phyloP scores from a whole-genome alignment of 1,140 invertebrate genomes.

The Thaumatotibia leucotreta region DNA sequence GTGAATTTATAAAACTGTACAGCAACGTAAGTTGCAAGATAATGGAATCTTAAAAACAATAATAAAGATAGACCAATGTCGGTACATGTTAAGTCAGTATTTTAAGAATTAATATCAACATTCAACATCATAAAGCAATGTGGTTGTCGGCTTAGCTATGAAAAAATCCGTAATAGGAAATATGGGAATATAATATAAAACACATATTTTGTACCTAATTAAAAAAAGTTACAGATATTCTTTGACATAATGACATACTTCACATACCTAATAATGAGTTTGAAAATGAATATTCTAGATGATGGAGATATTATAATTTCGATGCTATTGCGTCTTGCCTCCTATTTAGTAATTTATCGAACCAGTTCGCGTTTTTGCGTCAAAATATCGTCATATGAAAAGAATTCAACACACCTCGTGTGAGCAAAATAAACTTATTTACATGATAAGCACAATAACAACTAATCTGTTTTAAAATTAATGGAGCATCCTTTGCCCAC shows the following conservation, averaged over 20 bases:
- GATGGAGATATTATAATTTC: not conserved
- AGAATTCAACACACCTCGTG: slow-evolving; percentile 16
- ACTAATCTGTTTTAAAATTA: slow-evolving; percentile 2
- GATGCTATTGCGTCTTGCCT: not conserved
- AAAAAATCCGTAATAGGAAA: too few species aligned
- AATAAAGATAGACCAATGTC: too few species aligned
- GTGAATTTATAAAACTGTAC: not conserved
- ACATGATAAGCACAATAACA: not conserved
- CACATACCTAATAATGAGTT: too few species aligned
- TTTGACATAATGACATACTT: too few species aligned
- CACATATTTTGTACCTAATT: too few species aligned
- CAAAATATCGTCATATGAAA: slow-evolving; percentile 24
- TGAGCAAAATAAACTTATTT: not conserved
- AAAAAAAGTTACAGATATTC: too few species aligned
- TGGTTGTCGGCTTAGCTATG: too few species aligned
- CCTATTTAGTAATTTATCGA: slow-evolving; percentile 1
- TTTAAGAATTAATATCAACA: too few species aligned
- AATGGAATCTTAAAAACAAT: too few species aligned
- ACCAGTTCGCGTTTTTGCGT: slow-evolving; percentile 18
- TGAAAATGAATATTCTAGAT: not conserved
- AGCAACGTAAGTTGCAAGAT: not conserved
- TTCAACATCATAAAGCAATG: too few species aligned
- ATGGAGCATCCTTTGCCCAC: slow-evolving; percentile 12
- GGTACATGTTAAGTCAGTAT: too few species aligned
- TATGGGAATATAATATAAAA: too few species aligned